Base-by-base conservation (phyloP, 2,797 vertebrate species). In the Melanotaenia nigrans region DNA sequence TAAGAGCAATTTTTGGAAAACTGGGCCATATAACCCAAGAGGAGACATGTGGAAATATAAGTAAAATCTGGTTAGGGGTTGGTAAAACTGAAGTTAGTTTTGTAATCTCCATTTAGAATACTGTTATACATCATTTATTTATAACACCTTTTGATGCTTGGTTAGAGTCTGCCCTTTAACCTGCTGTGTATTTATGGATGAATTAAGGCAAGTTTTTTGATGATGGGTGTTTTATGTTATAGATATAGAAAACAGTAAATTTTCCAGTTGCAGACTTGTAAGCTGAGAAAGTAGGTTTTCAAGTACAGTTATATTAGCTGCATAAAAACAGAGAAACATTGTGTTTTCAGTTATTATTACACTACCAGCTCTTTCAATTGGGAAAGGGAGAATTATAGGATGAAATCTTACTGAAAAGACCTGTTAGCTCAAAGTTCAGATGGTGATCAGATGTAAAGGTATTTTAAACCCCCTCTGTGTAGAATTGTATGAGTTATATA, bases 271-370 rank as follows among this genome's bases (percentile, higher is more conserved):
- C 22, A 71, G 58, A 66, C 49, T 36, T 77, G 25, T 68, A 36
- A 64, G 57, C 65, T 59, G n/a, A 14, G 28, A 42, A 55, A 60
- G 25, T 25, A 25, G 25, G 25, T 25, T 25, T 25, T 25, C 25
- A 25, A 25, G 56, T 49, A 20, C 45, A 20, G 45, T 51, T 22
- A 73, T 38, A 73, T 73, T 73, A 75, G 3, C 49, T 0, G 8
- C 49, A 79, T 78, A 64, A 88, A 78, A 75, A 61, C 56, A 51
- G 5, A 76, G 33, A 6, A 72, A 54, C 63, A 33, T 45, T 57
- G 24, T 20, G 57, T 58, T 82, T 77, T 67, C 20, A 58, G 47
- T 36, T 47, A 18, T 40, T 22, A 56, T 24, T 42, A 32, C 30
- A 49, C 36, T 54, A 14, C 24, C 28, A 4, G 22, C 25, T 63